Conservation (phyloP, 2,888 invertebrate species). For the Miltochrista miniata region DNA sequence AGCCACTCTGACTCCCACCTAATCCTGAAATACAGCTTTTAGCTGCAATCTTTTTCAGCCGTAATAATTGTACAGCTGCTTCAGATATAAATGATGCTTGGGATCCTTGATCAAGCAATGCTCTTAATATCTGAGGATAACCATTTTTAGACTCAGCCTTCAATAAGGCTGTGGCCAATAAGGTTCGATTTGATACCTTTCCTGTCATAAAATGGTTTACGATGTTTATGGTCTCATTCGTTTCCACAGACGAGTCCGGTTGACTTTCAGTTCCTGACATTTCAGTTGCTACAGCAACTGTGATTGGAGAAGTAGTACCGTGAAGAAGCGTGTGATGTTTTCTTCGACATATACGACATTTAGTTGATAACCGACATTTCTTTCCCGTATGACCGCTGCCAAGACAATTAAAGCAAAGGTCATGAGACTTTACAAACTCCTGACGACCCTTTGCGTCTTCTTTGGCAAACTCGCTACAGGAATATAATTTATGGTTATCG, state of each 20-base stretch:
- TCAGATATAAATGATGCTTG: slow-evolving; percentile 25
- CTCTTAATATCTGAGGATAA: slow-evolving; percentile 13
- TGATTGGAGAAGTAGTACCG: not conserved
- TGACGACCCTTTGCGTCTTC: too few relatives aligned
- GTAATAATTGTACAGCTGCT: slow-evolving; percentile 12
- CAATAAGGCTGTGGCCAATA: too few relatives aligned
- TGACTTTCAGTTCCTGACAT: too few relatives aligned
- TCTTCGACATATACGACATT: not conserved
- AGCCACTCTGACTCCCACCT: too few relatives aligned
- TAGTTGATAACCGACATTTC: too few relatives aligned
- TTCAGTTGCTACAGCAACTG: slow-evolving; percentile 5
- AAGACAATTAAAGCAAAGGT: not conserved
- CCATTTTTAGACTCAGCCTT: slow-evolving; percentile 17
- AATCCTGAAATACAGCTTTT: too few relatives aligned
- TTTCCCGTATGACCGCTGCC: not conserved
- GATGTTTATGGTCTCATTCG: slow-evolving; percentile 10
- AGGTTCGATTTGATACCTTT: slow-evolving; percentile 1
- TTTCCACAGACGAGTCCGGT: slow-evolving; percentile 6
- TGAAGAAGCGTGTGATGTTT: slow-evolving; percentile 9
- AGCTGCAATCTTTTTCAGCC: slow-evolving; percentile 8
- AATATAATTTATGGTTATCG: too few relatives aligned
- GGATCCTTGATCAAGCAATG: slow-evolving; percentile 16
- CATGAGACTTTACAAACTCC: too few relatives aligned
- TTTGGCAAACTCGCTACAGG: too few relatives aligned
- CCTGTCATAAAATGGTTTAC: not conserved